Conservation (phyloP, 2,113 vertebrate genomes). For the Ictalurus punctatus region DNA sequence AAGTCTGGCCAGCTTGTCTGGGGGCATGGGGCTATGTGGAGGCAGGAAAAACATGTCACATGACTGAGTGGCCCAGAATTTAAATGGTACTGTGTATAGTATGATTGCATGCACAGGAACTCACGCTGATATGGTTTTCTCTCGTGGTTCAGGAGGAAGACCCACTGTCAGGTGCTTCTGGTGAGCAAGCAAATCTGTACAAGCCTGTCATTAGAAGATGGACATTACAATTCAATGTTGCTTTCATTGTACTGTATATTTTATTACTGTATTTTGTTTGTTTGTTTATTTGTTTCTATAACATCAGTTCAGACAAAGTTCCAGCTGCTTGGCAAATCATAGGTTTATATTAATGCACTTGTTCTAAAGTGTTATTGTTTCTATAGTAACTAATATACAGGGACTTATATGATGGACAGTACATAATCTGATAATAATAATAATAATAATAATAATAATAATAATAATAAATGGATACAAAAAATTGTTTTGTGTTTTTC, state of each 20-base stretch:
- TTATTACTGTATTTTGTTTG: neutral
- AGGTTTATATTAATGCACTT: neutral
- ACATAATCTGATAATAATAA: neutral
- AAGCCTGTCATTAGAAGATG: conserved; percentile 74
- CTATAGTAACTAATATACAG: neutral
- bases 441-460: neutral
- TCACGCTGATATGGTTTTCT: conserved; percentile 89
- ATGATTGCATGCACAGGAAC: conserved; percentile 52
- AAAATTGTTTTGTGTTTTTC: neutral
- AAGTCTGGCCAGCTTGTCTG: conserved; percentile 80
- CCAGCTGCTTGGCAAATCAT: neutral
- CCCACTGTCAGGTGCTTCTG: conserved; percentile 96
- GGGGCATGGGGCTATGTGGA: conserved; percentile 76
- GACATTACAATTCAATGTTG: neutral
- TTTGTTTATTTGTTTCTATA: neutral
- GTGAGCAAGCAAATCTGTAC: conserved; percentile 89
- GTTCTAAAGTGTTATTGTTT: neutral
- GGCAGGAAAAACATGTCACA: conserved; percentile 1
- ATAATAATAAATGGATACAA: neutral
- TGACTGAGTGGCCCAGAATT: no score
- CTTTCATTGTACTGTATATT: neutral
- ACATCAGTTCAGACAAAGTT: neutral
- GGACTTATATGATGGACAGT: neutral
- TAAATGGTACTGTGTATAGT: neutral
- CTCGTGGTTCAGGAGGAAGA: conserved; percentile 89